Base-by-base conservation (phyloP, 2,797 vertebrate species). In the Microcaecilia unicolor region DNA sequence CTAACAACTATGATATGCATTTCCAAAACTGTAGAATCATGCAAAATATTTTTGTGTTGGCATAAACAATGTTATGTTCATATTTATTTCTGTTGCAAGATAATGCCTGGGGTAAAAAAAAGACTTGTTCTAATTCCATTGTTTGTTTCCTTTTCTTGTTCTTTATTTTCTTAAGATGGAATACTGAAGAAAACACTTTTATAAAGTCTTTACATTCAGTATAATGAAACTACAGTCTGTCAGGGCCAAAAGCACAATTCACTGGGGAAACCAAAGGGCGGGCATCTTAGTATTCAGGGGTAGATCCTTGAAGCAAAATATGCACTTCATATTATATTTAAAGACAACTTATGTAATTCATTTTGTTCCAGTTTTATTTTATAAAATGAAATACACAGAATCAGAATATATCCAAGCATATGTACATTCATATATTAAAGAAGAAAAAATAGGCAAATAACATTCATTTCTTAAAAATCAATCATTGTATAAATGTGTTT, bases 401-500 rank as follows among this genome's bases (percentile, higher is more conserved):
- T 53, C 64, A 56, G 42, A 52, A 40, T 59, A 61, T 55, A 44
- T 57, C 46, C 55, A 60, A 2, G 25, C 55, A 13, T 64, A 63
- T 61, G 61, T 72, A 41, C 77, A 72, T 75, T 74, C 52, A 63
- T 56, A 53, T 50, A 42, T 60, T 66, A 73, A 71, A 78, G 73
- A n/a, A n/a, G n/a, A n/a, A n/a, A n/a, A 78, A 81, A 75, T 80
- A 80, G 82, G 73, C 80, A 68, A 80, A 78, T 78, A 72, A 43
- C 27, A 58, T 41, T 71, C 62, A 41, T 74, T 78, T 80, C 65
- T 69, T 57, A 67, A 67, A 79, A 56, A 26, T 65, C n/a, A n/a
- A 65, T 39, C 48, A 47, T 50, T 67, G 55, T 70, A 57, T 37
- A 47, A 66, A 53, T 68, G 62, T 68, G 76, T 74, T 76, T 31